Percentiles rank a stretch among this genome's conserved stretches.
Conservation (phyloP, 2,797 vertebrate genomes). For the Kryptopterus vitreolus region DNA sequence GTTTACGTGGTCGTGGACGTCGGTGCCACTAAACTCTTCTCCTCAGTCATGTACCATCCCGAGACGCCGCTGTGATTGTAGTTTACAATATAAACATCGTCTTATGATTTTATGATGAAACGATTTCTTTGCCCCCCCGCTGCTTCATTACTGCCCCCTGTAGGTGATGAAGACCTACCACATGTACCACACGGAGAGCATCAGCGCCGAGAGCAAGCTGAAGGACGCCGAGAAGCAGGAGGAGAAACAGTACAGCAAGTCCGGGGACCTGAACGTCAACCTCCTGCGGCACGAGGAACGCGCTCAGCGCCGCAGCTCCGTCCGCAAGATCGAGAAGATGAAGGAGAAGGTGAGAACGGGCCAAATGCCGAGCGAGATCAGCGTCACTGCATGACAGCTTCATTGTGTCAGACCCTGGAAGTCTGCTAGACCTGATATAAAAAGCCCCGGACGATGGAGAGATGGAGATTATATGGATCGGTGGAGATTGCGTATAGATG, state of each 20-base stretch:
- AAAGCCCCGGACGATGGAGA: conserved; percentile 20
- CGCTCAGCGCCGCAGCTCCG: conserved; percentile 90
- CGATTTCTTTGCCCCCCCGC: neutral
- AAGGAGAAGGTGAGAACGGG: conserved; percentile 87
- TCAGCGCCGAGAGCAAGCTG: conserved; percentile 96
- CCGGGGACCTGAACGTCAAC: conserved; percentile 91
- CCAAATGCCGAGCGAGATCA: neutral
- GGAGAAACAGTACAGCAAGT: conserved; percentile 96
- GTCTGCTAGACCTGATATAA: conserved; percentile 22
- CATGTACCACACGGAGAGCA: conserved; percentile 98
- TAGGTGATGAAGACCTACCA: conserved; percentile 99
- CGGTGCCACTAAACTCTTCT: conserved; percentile 8
- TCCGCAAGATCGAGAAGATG: conserved; percentile 99
- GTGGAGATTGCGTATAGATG: too few species aligned
- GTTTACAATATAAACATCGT: neutral
- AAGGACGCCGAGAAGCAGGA: conserved; percentile 98
- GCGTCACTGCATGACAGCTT: neutral
- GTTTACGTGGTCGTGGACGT: conserved; percentile 27
- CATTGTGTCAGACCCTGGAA: neutral
- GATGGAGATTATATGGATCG: conserved; percentile 19
- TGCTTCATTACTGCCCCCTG: conserved; percentile 28
- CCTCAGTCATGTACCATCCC: neutral
- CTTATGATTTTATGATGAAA: neutral
- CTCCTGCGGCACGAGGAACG: conserved; percentile 92
- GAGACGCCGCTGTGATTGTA: neutral